Evolutionary conservation across 2,888 invertebrate genomes (phyloP).

Genomic region (Eilema depressum): DNA sequence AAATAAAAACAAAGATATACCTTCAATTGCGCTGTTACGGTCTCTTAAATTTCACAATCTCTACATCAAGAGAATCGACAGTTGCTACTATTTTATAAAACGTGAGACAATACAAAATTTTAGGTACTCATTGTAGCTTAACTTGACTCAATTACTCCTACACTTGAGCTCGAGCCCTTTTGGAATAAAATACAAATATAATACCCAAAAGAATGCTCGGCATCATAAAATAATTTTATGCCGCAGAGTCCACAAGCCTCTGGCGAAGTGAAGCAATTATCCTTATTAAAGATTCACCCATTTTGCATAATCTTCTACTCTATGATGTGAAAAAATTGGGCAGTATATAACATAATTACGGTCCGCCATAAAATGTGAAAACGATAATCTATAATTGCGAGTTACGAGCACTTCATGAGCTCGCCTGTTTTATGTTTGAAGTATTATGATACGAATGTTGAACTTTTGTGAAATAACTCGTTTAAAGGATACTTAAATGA

Average conservation of each 20-base stretch:
- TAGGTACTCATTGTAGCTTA: background rate
- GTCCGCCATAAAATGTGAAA: conserved; percentile 35
- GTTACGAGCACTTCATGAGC: conserved; percentile 25
- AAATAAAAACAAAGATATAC: too few species aligned
- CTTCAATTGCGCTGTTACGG: too few species aligned
- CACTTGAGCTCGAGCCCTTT: background rate
- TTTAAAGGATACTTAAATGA: background rate
- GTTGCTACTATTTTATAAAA: background rate
- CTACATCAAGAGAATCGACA: background rate
- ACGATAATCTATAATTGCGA: conserved; percentile 42
- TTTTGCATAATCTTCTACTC: conserved; percentile 49
- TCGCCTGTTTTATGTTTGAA: conserved; percentile 26
- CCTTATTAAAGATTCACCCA: conserved; percentile 43
- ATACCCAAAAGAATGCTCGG: conserved; percentile 18
- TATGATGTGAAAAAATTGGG: conserved; percentile 44
- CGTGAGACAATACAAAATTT: background rate
- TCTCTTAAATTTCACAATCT: too few species aligned
- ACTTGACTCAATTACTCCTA: background rate
- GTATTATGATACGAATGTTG: conserved; percentile 1
- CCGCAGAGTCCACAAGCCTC: conserved; percentile 26
- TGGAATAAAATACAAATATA: background rate
- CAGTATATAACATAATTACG: conserved; percentile 47
- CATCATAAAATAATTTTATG: conserved; percentile 38
- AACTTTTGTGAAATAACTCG: conserved; percentile 31
- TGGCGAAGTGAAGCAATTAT: conserved; percentile 37